Conservation (phyloP, 2,113 vertebrate species). For the Condylura cristata region DNA sequence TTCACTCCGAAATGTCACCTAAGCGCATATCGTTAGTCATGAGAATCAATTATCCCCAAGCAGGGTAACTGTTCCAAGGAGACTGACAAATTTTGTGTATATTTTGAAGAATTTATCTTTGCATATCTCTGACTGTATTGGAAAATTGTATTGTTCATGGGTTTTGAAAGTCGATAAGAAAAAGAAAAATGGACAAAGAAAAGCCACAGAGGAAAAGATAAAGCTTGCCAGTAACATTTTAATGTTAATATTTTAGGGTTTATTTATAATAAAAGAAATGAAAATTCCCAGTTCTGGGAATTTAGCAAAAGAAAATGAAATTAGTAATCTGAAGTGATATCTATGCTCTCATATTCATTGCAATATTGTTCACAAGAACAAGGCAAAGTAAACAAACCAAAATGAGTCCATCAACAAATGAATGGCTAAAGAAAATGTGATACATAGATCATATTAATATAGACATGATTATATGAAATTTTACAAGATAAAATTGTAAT, state of each 20-base stretch:
- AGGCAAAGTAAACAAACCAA: not conserved
- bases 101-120: constrained; percentile 13
- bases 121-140: not conserved
- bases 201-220: not conserved
- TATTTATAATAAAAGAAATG: not conserved
- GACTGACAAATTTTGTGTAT: not conserved
- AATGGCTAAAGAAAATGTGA: not conserved
- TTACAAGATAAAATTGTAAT: too few relatives aligned
- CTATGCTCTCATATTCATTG: not conserved
- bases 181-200: not conserved
- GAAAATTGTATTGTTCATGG: not conserved
- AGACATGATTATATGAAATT: too few relatives aligned
- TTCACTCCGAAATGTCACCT: not conserved
- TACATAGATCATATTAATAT: too few relatives aligned
- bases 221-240: not conserved
- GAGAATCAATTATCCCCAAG: not conserved
- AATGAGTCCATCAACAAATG: not conserved
- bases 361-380: not conserved
- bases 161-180: not conserved
- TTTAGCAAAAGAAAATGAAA: not conserved
- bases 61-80: not conserved
- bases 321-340: not conserved
- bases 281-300: not conserved
- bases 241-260: not conserved
- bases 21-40: not conserved